Conservation (phyloP, 2,888 invertebrate species). For the Eucriotettix oculatus region DNA sequence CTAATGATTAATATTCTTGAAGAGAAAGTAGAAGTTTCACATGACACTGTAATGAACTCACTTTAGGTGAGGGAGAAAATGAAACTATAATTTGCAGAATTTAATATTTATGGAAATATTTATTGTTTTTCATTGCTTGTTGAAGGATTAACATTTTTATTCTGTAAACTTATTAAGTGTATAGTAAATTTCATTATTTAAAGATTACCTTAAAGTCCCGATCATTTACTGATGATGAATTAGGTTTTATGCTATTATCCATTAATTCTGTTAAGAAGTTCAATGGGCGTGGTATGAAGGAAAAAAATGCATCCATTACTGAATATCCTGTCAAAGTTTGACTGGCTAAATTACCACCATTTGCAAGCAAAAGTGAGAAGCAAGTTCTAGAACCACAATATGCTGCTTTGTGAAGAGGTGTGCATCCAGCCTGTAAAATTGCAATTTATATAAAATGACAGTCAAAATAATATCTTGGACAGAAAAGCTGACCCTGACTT, state of each 20-base stretch:
- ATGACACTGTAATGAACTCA: no score
- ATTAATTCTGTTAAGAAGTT: conserved; percentile 23
- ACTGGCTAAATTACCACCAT: conserved; percentile 24
- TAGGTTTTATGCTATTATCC: conserved; percentile 20
- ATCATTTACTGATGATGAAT: conserved; percentile 15
- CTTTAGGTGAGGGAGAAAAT: no score
- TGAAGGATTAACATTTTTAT: no score
- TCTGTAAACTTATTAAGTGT: no score
- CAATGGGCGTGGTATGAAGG: conserved; percentile 22
- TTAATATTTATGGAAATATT: no score
- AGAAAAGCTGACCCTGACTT: no score
- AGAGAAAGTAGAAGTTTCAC: no score
- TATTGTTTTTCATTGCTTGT: no score
- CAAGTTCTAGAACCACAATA: conserved; percentile 31
- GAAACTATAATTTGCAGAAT: no score
- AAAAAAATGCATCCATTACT: conserved; percentile 25
- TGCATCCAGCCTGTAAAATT: conserved; percentile 24
- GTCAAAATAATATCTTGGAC: no score
- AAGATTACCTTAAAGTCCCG: conserved; percentile 8
- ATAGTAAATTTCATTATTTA: neutral
- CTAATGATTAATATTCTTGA: no score
- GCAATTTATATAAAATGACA: no score
- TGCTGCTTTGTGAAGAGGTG: conserved; percentile 36
- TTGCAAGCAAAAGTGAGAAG: conserved; percentile 27
- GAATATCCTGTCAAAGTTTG: conserved; percentile 21